Evolutionary conservation across 2,888 invertebrate genomes (phyloP).

Genomic region (Byasa hedistus): DNA sequence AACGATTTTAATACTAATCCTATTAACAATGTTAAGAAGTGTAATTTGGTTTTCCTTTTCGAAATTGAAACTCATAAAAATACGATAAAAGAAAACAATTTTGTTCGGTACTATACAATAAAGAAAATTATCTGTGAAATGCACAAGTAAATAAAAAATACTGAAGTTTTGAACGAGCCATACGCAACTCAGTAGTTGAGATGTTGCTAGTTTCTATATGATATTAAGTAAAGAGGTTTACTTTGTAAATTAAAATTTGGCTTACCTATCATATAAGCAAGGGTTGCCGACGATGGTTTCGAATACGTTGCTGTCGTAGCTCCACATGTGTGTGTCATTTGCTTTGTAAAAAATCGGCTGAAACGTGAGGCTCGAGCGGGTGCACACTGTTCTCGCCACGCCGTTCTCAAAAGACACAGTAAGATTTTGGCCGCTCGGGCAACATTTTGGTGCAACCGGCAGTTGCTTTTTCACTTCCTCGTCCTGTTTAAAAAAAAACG

Average conservation of each 20-base stretch:
- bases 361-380: conserved; percentile 63
- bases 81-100: too few species aligned
- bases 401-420: conserved; percentile 56
- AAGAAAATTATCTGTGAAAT: too few species aligned
- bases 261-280: conserved; percentile 77
- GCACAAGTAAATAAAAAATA: too few species aligned
- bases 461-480: conserved; percentile 63
- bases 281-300: conserved; percentile 80
- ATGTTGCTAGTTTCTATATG: too few species aligned
- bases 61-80: too few species aligned
- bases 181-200: too few species aligned
- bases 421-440: conserved; percentile 73
- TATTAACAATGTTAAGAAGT: not conserved
- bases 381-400: conserved; percentile 52
- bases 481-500: conserved; percentile 51
- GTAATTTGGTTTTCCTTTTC: too few species aligned
- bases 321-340: conserved; percentile 73
- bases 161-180: too few species aligned
- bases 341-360: conserved; percentile 76
- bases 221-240: too few species aligned
- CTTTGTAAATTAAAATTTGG: not conserved
- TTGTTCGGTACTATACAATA: too few species aligned
- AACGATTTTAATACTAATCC: not conserved
- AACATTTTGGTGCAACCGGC: conserved; percentile 76
- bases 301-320: conserved; percentile 68